Evolutionary conservation across 2,888 invertebrate genomes (phyloP).

Genomic region (Campoplex capitator): DNA sequence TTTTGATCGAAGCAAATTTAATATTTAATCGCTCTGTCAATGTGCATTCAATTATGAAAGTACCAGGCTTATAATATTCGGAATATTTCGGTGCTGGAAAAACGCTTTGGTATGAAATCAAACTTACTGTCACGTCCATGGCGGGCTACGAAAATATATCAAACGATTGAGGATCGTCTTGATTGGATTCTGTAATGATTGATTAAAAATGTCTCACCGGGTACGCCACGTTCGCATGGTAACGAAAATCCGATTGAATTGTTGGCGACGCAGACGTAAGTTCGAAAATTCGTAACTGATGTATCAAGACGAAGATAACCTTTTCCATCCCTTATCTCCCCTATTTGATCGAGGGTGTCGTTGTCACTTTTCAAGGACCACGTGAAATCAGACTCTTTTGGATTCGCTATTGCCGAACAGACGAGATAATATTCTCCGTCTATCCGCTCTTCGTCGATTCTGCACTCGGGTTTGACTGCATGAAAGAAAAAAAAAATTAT

Average conservation of each 20-base stretch:
- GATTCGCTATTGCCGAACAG: slow-evolving; percentile 93
- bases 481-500: background rate
- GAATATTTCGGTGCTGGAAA: background rate
- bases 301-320: slow-evolving; percentile 89
- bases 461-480: slow-evolving; percentile 93
- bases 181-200: slow-evolving; percentile 22
- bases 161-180: slow-evolving; percentile 47
- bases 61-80: background rate
- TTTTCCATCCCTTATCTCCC: slow-evolving; percentile 86
- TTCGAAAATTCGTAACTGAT: slow-evolving; percentile 88
- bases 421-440: slow-evolving; percentile 91
- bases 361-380: slow-evolving; percentile 95
- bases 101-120: slow-evolving; percentile 2
- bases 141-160: slow-evolving; percentile 69
- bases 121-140: slow-evolving; percentile 72
- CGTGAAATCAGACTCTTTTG: slow-evolving; percentile 90
- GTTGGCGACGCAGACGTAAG: slow-evolving; percentile 94
- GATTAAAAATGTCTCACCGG: slow-evolving; percentile 82
- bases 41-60: background rate
- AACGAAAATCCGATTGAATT: slow-evolving; percentile 91
- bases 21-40: no score
- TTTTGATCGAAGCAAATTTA: background rate
- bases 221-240: slow-evolving; percentile 86
- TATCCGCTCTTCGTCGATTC: slow-evolving; percentile 90
- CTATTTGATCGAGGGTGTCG: slow-evolving; percentile 89